Base-by-base conservation (phyloP, 2,888 invertebrate species). In the Eupithecia centaureata region DNA sequence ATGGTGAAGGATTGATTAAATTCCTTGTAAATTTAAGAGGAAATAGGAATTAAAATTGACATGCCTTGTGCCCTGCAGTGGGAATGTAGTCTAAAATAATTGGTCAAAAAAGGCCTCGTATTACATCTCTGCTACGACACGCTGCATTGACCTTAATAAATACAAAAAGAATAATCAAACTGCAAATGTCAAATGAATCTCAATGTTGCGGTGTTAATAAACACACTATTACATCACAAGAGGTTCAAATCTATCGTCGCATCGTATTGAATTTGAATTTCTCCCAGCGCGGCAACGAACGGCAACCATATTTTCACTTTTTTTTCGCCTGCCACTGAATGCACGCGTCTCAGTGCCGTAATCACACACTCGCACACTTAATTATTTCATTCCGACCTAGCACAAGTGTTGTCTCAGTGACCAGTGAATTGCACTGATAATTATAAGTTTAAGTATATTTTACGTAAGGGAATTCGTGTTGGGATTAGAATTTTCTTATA, bases 261-360 rank as follows among this genome's bases (percentile, higher is more conserved):
- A 83, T 42, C 18, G 42, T 47, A 42, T 83, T 86, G 81, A 84
- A 85, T 89, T 87, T 85, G 73, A 87, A 86, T 90, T 90, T 90
- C 92, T 88, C 90, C 79, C 83, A 79, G 73, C 73, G 70, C 76
- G 82, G 83, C 86, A 83, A 81, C 85, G 82, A 84, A 84, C 79
- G 74, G 76, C 80, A 78, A 80, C 82, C 79, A 73, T 82, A 86
- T 88, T 92, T 92, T 92, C 92, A 91, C 92, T 93, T 92, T 92
- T 91, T 92, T 92, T 92, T 90, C 86, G 87, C 82, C 83, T 79
- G 86, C 81, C 82, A 82, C 79, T 82, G 80, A 79, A 86, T 81
- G 80, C 89, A 87, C 89, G 88, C 91, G 90, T 88, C 82, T 81
- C 77, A 81, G 79, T 80, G 76, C 82, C 78, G 80, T 85, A 84